Evolutionary conservation across 2,888 invertebrate species (phyloP).

Genomic region (Brachypalpus laphriformis): DNA sequence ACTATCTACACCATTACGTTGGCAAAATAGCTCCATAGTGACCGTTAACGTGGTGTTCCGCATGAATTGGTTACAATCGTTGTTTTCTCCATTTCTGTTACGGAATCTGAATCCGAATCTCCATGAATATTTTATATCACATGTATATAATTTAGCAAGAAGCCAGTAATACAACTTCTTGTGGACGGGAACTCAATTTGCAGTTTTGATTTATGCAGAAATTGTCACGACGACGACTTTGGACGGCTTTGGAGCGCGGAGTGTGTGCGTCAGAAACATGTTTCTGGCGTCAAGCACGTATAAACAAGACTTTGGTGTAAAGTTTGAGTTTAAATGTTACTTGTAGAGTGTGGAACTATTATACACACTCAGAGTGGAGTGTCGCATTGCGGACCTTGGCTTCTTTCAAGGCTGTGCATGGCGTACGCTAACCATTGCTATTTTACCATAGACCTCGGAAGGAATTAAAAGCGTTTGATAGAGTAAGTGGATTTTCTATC

Average conservation of each 20-base stretch:
- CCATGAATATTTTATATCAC: constrained; percentile 36
- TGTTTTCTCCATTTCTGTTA: constrained; percentile 6
- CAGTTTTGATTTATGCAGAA: constrained; percentile 12
- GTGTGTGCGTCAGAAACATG: constrained; percentile 29
- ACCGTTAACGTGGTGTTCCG: constrained; percentile 7
- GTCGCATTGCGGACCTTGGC: constrained; percentile 31
- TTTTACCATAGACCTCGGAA: constrained; percentile 16
- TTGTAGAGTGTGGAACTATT: not conserved
- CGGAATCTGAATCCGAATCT: constrained; percentile 4
- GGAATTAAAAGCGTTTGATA: constrained; percentile 11
- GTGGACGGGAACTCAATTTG: constrained; percentile 22
- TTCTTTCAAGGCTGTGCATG: constrained; percentile 26
- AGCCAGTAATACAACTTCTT: constrained; percentile 20
- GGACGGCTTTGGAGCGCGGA: not conserved
- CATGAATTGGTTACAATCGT: not conserved
- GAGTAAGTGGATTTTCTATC: constrained; percentile 2
- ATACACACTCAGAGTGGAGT: not conserved
- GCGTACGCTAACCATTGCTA: not conserved
- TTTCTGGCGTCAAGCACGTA: constrained; percentile 5
- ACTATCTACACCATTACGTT: not conserved
- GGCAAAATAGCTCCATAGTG: not conserved
- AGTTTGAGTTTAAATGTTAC: not conserved
- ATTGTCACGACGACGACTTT: not conserved
- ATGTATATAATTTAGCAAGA: constrained; percentile 13
- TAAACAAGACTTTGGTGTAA: not conserved